Evolutionary conservation across 2,113 vertebrate genomes (phyloP).

Genomic region (human): GRCh38 chr2:240395001-240395500

Average conservation of each 20-base stretch:
- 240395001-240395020: fast-evolving
- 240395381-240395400: too few species aligned
- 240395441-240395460: fast-evolving
- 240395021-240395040: too few species aligned
- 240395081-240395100: fast-evolving
- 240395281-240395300: fast-evolving
- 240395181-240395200: fast-evolving
- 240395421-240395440: too few species aligned
- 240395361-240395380: fast-evolving
- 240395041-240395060: fast-evolving
- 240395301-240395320: too few species aligned
- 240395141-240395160: too few species aligned
- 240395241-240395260: fast-evolving
- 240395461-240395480: neutral
- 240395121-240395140: fast-evolving
- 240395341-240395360: too few species aligned
- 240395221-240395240: too few species aligned
- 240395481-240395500: neutral
- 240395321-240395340: fast-evolving
- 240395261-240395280: too few species aligned
- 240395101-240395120: too few species aligned
- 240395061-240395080: too few species aligned
- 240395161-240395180: fast-evolving
- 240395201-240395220: fast-evolving
- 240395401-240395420: fast-evolving